Evolutionary conservation across 1,140 invertebrate genomes (phyloP).

Genomic region (Apis cerana): DNA sequence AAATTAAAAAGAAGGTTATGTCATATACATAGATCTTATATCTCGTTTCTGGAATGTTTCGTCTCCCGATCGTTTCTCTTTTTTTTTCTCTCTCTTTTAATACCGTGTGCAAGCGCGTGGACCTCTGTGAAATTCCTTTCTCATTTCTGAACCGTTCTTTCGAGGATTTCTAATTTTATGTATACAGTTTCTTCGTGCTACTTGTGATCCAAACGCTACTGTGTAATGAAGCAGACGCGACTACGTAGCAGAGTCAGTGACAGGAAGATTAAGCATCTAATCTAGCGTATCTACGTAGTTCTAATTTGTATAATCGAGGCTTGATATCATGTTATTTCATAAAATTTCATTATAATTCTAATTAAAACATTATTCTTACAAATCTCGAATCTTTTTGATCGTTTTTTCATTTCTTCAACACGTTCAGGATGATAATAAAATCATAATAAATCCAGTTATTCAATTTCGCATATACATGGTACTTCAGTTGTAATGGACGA

Average conservation of each 20-base stretch:
- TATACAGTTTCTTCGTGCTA: conserved; percentile 33
- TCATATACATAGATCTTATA: not conserved
- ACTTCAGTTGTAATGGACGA: too few species aligned
- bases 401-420: too few species aligned
- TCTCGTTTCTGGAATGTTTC: too few species aligned
- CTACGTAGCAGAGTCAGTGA: conserved; percentile 42
- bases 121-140: not conserved
- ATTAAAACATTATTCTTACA: not conserved
- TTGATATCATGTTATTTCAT: too few species aligned
- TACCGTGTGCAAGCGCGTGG: not conserved
- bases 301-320: conserved; percentile 16
- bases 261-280: conserved; percentile 52
- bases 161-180: not conserved
- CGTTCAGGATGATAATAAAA: too few species aligned
- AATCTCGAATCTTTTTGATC: not conserved
- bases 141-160: not conserved
- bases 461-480: too few species aligned
- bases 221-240: conserved; percentile 43
- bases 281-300: conserved; percentile 45
- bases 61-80: not conserved
- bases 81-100: not conserved
- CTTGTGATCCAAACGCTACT: conserved; percentile 50
- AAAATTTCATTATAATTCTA: not conserved
- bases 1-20: not conserved
- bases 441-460: too few species aligned